Conservation (phyloP, 2,113 vertebrate species). For the Boleophthalmus pectinirostris region DNA sequence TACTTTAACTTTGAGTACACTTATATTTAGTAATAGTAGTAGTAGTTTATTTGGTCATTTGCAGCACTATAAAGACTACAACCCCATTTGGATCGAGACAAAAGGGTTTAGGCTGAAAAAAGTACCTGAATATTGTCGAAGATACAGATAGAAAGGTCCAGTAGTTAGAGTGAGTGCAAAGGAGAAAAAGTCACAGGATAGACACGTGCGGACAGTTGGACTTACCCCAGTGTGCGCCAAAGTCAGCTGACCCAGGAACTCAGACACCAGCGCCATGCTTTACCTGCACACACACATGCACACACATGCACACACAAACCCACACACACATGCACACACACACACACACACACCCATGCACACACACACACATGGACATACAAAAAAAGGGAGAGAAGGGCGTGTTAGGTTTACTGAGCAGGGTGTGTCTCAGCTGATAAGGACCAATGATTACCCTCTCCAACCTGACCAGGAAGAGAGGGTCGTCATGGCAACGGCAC, state of each 20-base stretch:
- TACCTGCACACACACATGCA: constrained; percentile 43
- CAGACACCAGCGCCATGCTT: constrained; percentile 75
- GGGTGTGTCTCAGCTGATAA: constrained; percentile 37
- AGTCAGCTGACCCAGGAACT: constrained; percentile 78
- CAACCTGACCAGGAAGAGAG: constrained; percentile 17
- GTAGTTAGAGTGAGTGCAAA: neutral
- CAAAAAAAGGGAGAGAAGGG: constrained; percentile 2
- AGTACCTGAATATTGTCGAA: too few relatives aligned
- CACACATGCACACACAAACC: too few relatives aligned
- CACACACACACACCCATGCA: constrained; percentile 12
- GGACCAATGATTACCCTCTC: neutral
- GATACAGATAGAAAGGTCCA: too few relatives aligned
- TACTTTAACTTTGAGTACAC: too few relatives aligned
- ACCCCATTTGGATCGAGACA: too few relatives aligned
- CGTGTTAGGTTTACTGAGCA: constrained; percentile 37
- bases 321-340: too few relatives aligned
- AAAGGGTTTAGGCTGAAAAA: too few relatives aligned
- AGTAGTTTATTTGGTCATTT: too few relatives aligned
- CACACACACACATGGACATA: neutral
- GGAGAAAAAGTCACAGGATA: too few relatives aligned
- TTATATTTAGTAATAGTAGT: too few relatives aligned
- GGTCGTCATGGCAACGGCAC: constrained; percentile 23
- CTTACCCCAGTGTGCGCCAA: constrained; percentile 71
- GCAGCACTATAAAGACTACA: too few relatives aligned
- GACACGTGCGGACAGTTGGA: neutral